Conservation (phyloP, 2,797 vertebrate species). For the Sebastes glaucus region DNA sequence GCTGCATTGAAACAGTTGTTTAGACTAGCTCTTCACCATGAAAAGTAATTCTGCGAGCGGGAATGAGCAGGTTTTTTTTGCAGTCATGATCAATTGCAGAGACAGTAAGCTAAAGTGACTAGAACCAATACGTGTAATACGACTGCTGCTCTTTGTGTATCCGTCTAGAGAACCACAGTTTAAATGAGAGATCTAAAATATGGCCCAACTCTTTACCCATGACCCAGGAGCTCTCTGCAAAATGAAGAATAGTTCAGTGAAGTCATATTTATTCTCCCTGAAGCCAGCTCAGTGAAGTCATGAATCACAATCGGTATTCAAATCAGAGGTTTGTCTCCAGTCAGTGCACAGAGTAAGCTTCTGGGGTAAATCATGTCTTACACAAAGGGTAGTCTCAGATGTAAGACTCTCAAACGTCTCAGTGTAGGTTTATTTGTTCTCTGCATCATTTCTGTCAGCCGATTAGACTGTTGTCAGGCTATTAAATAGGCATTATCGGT, state of each 20-base stretch:
- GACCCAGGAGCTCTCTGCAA: conserved; percentile 20
- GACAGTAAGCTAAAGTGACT: not conserved
- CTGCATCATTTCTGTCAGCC: not conserved
- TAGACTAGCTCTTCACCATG: conserved; percentile 34
- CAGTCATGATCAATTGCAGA: conserved; percentile 37
- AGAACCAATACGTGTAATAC: not conserved
- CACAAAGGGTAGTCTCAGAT: not conserved
- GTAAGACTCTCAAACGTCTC: not conserved
- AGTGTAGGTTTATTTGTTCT: not conserved
- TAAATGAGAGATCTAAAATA: conserved; percentile 7
- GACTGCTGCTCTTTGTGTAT: conserved; percentile 7
- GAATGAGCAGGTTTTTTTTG: conserved; percentile 32
- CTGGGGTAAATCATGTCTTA: conserved; percentile 11
- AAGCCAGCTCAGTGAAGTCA: not conserved
- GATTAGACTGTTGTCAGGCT: too few species aligned
- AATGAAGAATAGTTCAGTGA: conserved; percentile 26
- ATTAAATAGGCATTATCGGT: too few species aligned
- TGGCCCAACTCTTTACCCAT: conserved; percentile 3
- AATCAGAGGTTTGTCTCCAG: conserved; percentile 20
- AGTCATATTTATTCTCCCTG: conserved; percentile 32
- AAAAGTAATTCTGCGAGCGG: conserved; percentile 42
- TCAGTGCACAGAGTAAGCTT: conserved; percentile 2
- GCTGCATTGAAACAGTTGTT: conserved; percentile 42
- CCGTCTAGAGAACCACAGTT: not conserved
- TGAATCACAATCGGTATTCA: conserved; percentile 37